Evolutionary conservation across 2,113 vertebrate genomes (phyloP).

Genomic region (Monarcha castaneiventris): DNA sequence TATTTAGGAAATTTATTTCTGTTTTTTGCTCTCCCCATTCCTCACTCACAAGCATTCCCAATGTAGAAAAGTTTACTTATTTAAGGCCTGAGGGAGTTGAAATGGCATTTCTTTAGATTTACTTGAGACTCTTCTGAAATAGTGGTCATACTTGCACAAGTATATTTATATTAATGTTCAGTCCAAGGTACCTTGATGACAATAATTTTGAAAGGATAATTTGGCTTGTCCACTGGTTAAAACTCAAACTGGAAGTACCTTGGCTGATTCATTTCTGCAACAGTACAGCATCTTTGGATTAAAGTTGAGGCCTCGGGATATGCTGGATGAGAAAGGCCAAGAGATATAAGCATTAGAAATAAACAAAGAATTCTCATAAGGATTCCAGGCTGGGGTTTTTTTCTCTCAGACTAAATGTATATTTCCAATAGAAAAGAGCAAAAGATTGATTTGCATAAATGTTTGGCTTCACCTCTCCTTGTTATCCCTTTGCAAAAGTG

Average conservation of each 20-base stretch:
- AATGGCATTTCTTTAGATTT: neutral
- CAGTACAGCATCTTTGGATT: neutral
- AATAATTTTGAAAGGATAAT: neutral
- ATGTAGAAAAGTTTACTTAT: neutral
- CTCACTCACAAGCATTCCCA: neutral
- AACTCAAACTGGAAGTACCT: neutral
- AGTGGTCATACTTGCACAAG: neutral
- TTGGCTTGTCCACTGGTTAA: neutral
- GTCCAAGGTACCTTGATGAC: neutral
- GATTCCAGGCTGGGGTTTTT: rapidly evolving
- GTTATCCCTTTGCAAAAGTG: neutral
- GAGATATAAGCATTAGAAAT: neutral
- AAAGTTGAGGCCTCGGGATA: neutral
- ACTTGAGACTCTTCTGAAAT: neutral
- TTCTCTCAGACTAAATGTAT: neutral
- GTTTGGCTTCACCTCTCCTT: neutral
- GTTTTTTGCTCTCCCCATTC: neutral
- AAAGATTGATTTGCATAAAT: neutral
- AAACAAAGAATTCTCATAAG: neutral
- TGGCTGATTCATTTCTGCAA: neutral
- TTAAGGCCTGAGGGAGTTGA: neutral
- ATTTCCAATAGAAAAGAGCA: neutral
- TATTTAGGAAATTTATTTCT: neutral
- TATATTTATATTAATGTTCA: neutral
- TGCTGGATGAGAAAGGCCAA: neutral